Base-by-base conservation (phyloP, 1,140 invertebrate species). In the Anoplophora glabripennis region DNA sequence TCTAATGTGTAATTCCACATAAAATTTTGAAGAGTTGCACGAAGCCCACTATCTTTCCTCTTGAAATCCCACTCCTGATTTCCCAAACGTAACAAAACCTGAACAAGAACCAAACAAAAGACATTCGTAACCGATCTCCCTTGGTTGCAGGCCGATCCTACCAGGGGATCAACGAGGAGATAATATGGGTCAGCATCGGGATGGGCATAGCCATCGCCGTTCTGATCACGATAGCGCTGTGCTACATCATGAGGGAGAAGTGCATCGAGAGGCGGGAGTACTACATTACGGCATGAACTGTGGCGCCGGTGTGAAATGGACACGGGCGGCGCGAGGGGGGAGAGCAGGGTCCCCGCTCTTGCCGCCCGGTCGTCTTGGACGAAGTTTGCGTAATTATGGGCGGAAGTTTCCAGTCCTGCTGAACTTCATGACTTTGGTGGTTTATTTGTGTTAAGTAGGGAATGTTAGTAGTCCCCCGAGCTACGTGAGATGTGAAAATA, bases 161-260 rank as follows among this genome's bases (percentile, higher is more conserved):
- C 60, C 87, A 86, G 66, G 88, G 88, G 18, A 88, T 91, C 71
- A 91, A 91, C 74, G 89, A 91, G 75, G 89, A 89, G 72, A 90
- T 91, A 62, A 90, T 90, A 67, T 91, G 89, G 88, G 88, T 89
- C 65, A 90, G 88, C 75, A 89, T 91, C 67, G 87, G 87, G 15
- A 90, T 91, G 88, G 88, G 87, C 4, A 87, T 90, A 46, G 86
- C 86, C n/a, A 91, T 91, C 54, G 86, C 85, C 0, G 80, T 91
- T 0, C 79, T 91, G 3, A 91, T 91, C 69, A 87, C 85, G 1
- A 87, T 90, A 59, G 89, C 89, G 0, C 76, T 91, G 1, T 90
- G 89, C 75, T 90, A 89, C 69, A 88, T 91, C 46, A 80, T 87
- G 11, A 80, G 85, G 40, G 88, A 91, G 76, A 90, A 90, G 70